Evolutionary conservation across 92 coral and sea anemone genomes (phyloP), one percentile per base, ranked within the genome.

Genomic region (Porites evermanni): DNA sequence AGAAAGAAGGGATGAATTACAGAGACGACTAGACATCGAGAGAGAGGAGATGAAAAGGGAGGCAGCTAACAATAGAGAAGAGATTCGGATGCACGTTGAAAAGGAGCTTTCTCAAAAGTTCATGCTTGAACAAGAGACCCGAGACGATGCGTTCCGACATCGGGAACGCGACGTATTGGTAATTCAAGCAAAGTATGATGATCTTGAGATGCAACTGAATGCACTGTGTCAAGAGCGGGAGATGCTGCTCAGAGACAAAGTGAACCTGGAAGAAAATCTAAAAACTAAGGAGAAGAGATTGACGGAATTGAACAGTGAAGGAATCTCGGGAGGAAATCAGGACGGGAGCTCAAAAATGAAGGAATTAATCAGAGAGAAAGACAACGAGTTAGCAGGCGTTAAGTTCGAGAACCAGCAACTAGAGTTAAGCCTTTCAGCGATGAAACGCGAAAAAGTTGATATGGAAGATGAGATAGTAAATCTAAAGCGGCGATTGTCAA

Each of bases 391-490:
- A 64, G 88, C 94, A 11, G 64, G 77, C 13, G 70, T 93, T 53
- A 93, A 91, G 18, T 73, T 93, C 47, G 93, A 95, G 75, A 92
- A 90, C 83, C 91, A 95, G 81, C 90, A 93, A 70, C 83, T 83
- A 18, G 95, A 95, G 32, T 84, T 90, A 1, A 90, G 87, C 73
- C 68, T 92, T 71, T 87, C 95, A 23, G 93, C 93, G 16, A 68
- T 93, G 63, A 94, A 87, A 78, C 90, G 99, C 77, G 97, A 95
- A 64, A 95, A 89, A 65, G 83, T 79, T 53, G 99, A 95, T 67
- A 78, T 97, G 61, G 95, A 97, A 68, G 93, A 92, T 70, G 98
- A 95, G 88, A 74, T 97, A 67, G 79, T 92, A 20, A 79, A 87
- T 67, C 78, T 95, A 26, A 95, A 90, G 68, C 88, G 94, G 12